Evolutionary conservation across 2,113 vertebrate species (phyloP), one percentile per base, ranked within the genome.

Genomic region (Cepphus grylle): DNA sequence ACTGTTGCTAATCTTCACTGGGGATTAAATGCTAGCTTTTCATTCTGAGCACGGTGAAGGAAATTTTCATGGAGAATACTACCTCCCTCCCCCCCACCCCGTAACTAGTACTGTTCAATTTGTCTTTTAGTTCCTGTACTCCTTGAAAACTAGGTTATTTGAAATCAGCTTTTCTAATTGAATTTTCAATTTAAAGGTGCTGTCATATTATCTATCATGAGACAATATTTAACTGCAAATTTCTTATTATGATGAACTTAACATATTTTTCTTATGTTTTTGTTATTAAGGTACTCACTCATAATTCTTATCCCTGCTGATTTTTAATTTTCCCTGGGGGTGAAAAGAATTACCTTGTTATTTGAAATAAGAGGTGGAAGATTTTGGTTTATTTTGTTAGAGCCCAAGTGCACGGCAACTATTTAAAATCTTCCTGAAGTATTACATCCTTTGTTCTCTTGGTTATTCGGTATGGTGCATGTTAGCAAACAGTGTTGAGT

Each of bases 41-140:
- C 71, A 23, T 78, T 86, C 67, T 88, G 66, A 66, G 40, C 26
- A 7, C 5, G 40, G 40, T 30, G 34, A 47, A 82, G 55, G 59
- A 85, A 22, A 34, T 49, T 59, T 91, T 87, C 23, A 11, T 49
- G 26, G 25, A 25, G 8, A 72, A 26, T 40, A n/a, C n/a, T 49
- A 9, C 16, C 2, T 43, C 21, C n/a, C 50, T 15, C 16, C 12
- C 3, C 4, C 2, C 5, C 2, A 14, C 13, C 18, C 47, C 6
- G 1, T 23, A 42, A 36, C 15, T 43, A 45, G 21, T 63, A 13
- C n/a, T 34, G 4, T 52, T 76, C 16, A 19, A 0, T 74, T 38
- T 42, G 52, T 62, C 36, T 52, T 43, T 9, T n/a, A 66, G 23
- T 52, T 67, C 6, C 42, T 56, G 6, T 49, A 77, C 27, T 85